Percentiles rank a stretch among this genome's conserved stretches.
These are phyloP conservation scores for Orchestes rusci DNA, from an alignment of 2,888 invertebrate species.

Conservation along the genomic window DNA sequence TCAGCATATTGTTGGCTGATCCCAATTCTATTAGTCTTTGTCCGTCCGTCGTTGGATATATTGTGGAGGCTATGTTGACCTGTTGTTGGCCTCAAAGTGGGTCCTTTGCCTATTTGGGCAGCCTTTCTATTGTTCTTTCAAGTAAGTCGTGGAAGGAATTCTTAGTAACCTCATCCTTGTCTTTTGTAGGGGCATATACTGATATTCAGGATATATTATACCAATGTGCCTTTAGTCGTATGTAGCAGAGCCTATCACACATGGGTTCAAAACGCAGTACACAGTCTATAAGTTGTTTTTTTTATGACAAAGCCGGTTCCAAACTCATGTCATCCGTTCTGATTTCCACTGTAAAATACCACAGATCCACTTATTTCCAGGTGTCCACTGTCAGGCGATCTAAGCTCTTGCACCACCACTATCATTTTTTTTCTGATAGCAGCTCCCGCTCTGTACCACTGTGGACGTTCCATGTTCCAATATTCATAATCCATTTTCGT, in stretches of 20 bases:
- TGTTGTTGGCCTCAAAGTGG: neutral
- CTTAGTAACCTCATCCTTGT: constrained; percentile 5
- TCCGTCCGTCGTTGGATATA: neutral
- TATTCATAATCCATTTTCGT: too few species aligned
- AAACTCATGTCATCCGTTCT: constrained; percentile 10
- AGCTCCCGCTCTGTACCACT: constrained; percentile 9
- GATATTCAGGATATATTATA: neutral
- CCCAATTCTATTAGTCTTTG: too few species aligned
- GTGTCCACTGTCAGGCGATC: constrained; percentile 14
- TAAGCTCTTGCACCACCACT: constrained; percentile 11
- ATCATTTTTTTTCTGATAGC: constrained; percentile 6
- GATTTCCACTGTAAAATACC: constrained; percentile 15
- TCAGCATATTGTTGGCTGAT: neutral
- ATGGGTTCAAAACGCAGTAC: neutral
- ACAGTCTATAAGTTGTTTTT: neutral
- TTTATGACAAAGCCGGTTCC: constrained; percentile 2
- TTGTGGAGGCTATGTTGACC: neutral
- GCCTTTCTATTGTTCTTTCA: constrained; percentile 1
- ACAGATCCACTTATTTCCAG: constrained; percentile 11
- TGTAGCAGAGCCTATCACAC: neutral
- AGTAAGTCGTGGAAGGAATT: constrained; percentile 10
- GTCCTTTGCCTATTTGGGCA: neutral
- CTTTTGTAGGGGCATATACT: neutral
- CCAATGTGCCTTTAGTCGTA: neutral
- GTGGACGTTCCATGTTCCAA: too few species aligned